phyloP scores from a whole-genome alignment of 2,888 invertebrate genomes.

The Melikaiella ostensackeni region DNA sequence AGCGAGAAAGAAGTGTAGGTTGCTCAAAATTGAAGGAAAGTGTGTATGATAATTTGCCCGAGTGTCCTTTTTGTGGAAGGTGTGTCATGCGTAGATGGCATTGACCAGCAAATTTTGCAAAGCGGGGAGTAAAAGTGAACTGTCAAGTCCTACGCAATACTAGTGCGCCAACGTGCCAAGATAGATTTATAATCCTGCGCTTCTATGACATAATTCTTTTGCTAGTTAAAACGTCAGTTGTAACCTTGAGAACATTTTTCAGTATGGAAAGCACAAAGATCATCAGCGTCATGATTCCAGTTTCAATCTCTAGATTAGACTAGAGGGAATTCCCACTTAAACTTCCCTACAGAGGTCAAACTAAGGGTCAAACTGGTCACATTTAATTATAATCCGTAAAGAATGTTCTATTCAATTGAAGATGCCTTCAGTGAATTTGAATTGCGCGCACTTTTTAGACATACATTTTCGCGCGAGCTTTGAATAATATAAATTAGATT shows the following conservation, averaged over 20 bases:
- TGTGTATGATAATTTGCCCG: not conserved
- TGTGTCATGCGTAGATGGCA: constrained; percentile 12
- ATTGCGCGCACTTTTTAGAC: not conserved
- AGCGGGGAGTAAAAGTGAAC: constrained; percentile 49
- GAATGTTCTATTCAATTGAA: not conserved
- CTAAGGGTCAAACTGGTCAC: not conserved
- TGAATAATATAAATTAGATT: too few species aligned
- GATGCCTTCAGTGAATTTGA: not conserved
- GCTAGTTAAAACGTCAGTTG: constrained; percentile 57
- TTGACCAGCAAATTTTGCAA: constrained; percentile 36
- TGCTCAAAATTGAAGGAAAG: constrained; percentile 5
- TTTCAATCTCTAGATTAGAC: not conserved
- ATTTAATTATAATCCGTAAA: not conserved
- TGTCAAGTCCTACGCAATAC: constrained; percentile 34
- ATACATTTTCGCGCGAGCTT: too few species aligned
- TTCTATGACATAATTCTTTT: constrained; percentile 64
- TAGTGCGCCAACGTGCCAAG: constrained; percentile 58
- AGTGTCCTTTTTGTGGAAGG: constrained; percentile 8
- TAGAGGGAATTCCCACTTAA: not conserved
- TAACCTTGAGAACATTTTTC: constrained; percentile 59
- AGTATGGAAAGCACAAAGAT: constrained; percentile 8
- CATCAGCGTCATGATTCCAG: not conserved
- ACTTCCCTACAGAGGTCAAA: not conserved
- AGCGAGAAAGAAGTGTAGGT: not conserved
- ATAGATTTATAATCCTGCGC: constrained; percentile 59